Base-by-base conservation (phyloP, 2,888 invertebrate genomes). In the Quadroppia sp. region DNA sequence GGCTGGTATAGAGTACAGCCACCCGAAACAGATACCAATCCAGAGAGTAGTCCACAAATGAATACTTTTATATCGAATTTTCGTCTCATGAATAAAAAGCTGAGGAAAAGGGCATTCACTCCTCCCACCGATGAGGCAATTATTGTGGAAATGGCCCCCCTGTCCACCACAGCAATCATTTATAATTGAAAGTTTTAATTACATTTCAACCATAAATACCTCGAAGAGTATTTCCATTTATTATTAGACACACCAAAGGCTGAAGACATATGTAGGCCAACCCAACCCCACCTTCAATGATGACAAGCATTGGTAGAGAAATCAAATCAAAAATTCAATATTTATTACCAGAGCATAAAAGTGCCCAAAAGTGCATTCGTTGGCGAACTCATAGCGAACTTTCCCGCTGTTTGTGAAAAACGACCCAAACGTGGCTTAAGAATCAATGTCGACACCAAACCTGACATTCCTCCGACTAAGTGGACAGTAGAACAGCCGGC, bases 261-360 rank as follows among this genome's bases (percentile, higher is more conserved):
- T 76, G 85, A 85, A 17, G 95, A 95, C 71, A 94, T 94, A 83
- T 94, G 94, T 81, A 95, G 95, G 0, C 94, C 94, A 72, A 96
- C 84, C 95, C 95, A 95, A 0, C 95, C 95, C 95, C 95, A 95
- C 82, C 82, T 82, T n/a, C n/a, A n/a, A n/a, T n/a, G n/a, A n/a
- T n/a, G n/a, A 76, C 7, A 76, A 75, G 71, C 32, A 56, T 11
- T 20, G 15, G 11, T 28, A 7, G n/a, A n/a, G n/a, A n/a, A n/a
- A n/a, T n/a, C n/a, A n/a, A n/a, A n/a, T 42, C 2, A 75, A 53
- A 71, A 75, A 64, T 25, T 32, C 25, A 28, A 36, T 48, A n/a
- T 40, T 9, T 75, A 77, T 76, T 76, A 80, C 94, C 94, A 94
- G 0, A 94, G 84, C 50, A 94, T 93, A 81, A 94, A 94, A 15